Conservation (phyloP, 2,888 invertebrate genomes). For the Falcaria lacertinaria region DNA sequence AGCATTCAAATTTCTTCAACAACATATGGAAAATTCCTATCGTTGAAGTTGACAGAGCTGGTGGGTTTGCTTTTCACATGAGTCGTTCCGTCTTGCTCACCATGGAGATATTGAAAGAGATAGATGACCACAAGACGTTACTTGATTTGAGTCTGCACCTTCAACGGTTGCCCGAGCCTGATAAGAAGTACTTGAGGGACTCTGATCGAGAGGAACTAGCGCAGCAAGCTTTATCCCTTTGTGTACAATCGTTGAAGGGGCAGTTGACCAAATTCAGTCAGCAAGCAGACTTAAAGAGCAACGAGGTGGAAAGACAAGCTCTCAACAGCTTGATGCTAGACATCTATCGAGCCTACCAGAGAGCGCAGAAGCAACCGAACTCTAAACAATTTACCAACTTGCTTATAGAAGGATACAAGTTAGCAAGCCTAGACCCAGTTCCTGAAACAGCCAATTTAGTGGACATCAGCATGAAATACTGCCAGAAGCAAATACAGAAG, state of each 20-base stretch:
- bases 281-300: slow-evolving; percentile 66
- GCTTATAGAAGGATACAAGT: slow-evolving; percentile 85
- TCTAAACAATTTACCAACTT: slow-evolving; percentile 82
- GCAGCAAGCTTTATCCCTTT: slow-evolving; percentile 87
- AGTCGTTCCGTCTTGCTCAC: slow-evolving; percentile 89
- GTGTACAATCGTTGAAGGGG: slow-evolving; percentile 84
- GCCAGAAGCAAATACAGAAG: slow-evolving; percentile 81
- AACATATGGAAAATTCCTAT: slow-evolving; percentile 96
- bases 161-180: slow-evolving; percentile 88
- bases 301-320: slow-evolving; percentile 68
- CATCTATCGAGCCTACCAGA: slow-evolving; percentile 84
- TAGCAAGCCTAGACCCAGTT: slow-evolving; percentile 80
- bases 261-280: slow-evolving; percentile 78
- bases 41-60: slow-evolving; percentile 94
- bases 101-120: slow-evolving; percentile 88
- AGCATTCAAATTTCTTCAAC: slow-evolving; percentile 92
- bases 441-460: slow-evolving; percentile 82
- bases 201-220: slow-evolving; percentile 90
- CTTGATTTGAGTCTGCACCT: slow-evolving; percentile 89
- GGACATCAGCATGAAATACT: slow-evolving; percentile 85
- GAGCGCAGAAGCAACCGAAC: slow-evolving; percentile 81
- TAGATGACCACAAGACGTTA: slow-evolving; percentile 88
- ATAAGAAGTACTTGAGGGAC: slow-evolving; percentile 93
- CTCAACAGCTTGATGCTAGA: slow-evolving; percentile 75
- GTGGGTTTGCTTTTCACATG: slow-evolving; percentile 95